Base-by-base conservation (phyloP, 2,797 vertebrate genomes). In the Neosalanx taihuensis region DNA sequence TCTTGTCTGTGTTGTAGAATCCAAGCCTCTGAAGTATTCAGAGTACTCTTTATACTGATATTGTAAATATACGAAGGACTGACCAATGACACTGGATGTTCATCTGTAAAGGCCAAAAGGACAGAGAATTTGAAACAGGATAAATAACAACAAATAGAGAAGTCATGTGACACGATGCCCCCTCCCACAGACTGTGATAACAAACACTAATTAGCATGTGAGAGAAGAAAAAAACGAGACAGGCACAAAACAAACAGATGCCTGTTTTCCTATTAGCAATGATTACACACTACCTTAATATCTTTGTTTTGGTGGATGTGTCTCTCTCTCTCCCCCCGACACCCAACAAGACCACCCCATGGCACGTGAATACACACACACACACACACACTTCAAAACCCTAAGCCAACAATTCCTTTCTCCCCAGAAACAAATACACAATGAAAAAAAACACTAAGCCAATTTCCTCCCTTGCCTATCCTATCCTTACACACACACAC, bases 351-450 rank as follows among this genome's bases (percentile, higher is more conserved):
- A 49, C 56, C 49, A 72, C 62, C 59, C 23, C 58, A 68, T 30
- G 69, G 74, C 69, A 71, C 61, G 64, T 64, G 64, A 58, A 75
- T 57, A 58, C 58, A 64, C 53, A 58, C 60, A 67, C 60, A 37
- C 71, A 70, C 69, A 70, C 59, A 80, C 75, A 72, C 37, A 51
- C 69, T 74, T 26, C n/a, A 78, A 83, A 75, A 82, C 84, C 83
- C 80, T 51, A 80, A 88, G 85, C 84, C 86, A 86, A 41, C 37
- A 41, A 87, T 85, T 83, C 78, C 83, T 77, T 83, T 81, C 69
- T 78, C 80, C 84, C 85, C 87, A 81, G 89, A 92, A 89, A 91
- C 90, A 91, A 87, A 92, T 86, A 91, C 86, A 90, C 89, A 93
- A 90, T 90, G 87, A 64, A 64, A 64, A 90, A 90, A 83, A 92